Evolutionary conservation across 1,140 invertebrate genomes (phyloP).

Genomic region (Coboldia fuscipes): DNA sequence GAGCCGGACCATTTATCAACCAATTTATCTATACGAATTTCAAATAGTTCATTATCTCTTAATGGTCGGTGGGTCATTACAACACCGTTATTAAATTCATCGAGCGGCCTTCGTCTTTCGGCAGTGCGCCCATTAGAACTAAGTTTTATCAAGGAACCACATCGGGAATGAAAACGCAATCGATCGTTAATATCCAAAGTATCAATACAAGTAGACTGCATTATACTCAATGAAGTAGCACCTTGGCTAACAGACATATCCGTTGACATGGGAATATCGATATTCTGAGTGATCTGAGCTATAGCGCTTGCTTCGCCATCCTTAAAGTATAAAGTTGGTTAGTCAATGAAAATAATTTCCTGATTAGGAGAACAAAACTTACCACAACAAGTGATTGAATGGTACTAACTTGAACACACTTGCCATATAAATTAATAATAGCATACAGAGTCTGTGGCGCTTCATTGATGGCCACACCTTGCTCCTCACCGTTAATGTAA

Average conservation of each 20-base stretch:
- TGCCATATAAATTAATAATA: conserved; percentile 79
- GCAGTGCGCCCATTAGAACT: conserved; percentile 64
- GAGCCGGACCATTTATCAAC: conserved; percentile 87
- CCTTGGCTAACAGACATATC: conserved; percentile 10
- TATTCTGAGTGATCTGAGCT: conserved; percentile 15
- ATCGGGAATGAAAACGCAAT: conserved; percentile 69
- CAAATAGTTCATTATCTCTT: conserved; percentile 76
- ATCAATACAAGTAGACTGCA: conserved; percentile 5
- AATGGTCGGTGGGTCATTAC: conserved; percentile 79
- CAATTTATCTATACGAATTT: conserved; percentile 76
- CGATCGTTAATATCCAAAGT: conserved; percentile 31
- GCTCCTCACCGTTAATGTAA: conserved; percentile 71
- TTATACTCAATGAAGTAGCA: neutral
- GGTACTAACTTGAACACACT: conserved; percentile 62
- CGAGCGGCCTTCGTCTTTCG: conserved; percentile 64
- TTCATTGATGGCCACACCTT: conserved; percentile 61
- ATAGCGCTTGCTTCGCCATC: neutral
- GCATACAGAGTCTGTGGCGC: conserved; percentile 60
- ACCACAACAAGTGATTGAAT: neutral
- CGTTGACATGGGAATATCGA: conserved; percentile 18
- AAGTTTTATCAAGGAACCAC: conserved; percentile 74
- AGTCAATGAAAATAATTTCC: too few species aligned
- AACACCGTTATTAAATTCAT: conserved; percentile 87
- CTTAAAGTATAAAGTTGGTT: too few species aligned
- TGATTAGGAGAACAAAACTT: neutral